These are phyloP conservation scores for Coregonus ussuriensis DNA, from an alignment of 2,797 vertebrate species.

Conservation along the genomic window DNA sequence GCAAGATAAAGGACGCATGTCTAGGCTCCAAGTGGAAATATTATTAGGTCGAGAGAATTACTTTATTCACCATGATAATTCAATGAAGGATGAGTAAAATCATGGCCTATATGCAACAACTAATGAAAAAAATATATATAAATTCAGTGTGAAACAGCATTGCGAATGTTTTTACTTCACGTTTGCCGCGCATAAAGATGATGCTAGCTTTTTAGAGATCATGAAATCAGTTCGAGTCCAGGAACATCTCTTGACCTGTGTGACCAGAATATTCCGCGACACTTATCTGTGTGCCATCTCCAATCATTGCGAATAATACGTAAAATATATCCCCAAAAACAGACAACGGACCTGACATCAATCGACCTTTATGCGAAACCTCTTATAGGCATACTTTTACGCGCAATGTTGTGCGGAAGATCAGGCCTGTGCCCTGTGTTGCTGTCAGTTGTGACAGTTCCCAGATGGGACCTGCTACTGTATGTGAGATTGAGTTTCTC, in stretches of 20 bases:
- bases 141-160: neutral
- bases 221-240: neutral
- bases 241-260: neutral
- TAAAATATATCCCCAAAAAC: slow-evolving; percentile 13
- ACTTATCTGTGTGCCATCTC: neutral
- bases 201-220: neutral
- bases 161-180: neutral
- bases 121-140: no score
- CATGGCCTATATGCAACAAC: no score
- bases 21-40: no score
- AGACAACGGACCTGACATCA: slow-evolving; percentile 7
- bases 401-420: slow-evolving; percentile 78
- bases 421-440: slow-evolving; percentile 80
- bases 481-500: slow-evolving; percentile 90
- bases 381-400: slow-evolving; percentile 48
- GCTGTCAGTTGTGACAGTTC: slow-evolving; percentile 89
- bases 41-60: no score
- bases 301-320: neutral
- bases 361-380: slow-evolving; percentile 17
- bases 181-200: neutral
- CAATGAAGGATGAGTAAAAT: no score
- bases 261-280: neutral
- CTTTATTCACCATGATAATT: no score
- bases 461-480: slow-evolving; percentile 89
- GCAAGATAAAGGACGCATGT: no score